Evolutionary conservation across 2,888 invertebrate genomes (phyloP).

Genomic region (Eulithis testata): DNA sequence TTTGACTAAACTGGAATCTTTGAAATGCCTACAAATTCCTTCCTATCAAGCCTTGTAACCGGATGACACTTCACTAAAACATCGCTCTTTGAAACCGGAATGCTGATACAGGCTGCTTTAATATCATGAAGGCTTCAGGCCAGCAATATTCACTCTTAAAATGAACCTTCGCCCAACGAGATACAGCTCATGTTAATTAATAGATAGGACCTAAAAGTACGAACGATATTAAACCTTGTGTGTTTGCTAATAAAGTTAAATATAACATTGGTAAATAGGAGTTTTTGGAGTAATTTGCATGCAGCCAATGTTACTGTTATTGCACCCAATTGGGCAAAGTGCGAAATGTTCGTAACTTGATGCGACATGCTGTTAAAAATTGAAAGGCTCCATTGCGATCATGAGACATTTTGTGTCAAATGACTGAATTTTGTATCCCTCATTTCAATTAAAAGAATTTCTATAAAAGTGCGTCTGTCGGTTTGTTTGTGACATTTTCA

Average conservation of each 20-base stretch:
- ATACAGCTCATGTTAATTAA: constrained; percentile 16
- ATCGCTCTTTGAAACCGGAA: constrained; percentile 47
- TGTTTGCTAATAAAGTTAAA: constrained; percentile 9
- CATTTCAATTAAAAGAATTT: neutral
- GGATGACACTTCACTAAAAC: constrained; percentile 22
- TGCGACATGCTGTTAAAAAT: constrained; percentile 41
- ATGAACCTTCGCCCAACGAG: constrained; percentile 20
- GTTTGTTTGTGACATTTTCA: neutral
- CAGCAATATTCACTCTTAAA: constrained; percentile 5
- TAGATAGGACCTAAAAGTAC: neutral
- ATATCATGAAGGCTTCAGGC: constrained; percentile 23
- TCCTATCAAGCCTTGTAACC: constrained; percentile 41
- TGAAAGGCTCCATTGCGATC: constrained; percentile 37
- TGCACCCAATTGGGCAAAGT: constrained; percentile 42
- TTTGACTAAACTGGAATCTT: neutral
- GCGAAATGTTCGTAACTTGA: constrained; percentile 38
- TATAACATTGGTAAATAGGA: neutral
- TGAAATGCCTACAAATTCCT: neutral
- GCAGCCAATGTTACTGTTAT: constrained; percentile 43
- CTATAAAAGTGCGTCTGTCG: neutral
- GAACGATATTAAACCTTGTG: constrained; percentile 1
- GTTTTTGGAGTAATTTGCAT: constrained; percentile 36
- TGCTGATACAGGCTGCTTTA: constrained; percentile 42
- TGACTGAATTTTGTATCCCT: constrained; percentile 28
- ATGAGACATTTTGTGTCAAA: constrained; percentile 32